Evolutionary conservation across 2,888 invertebrate species (phyloP).

Genomic region (Trachelus stipa): DNA sequence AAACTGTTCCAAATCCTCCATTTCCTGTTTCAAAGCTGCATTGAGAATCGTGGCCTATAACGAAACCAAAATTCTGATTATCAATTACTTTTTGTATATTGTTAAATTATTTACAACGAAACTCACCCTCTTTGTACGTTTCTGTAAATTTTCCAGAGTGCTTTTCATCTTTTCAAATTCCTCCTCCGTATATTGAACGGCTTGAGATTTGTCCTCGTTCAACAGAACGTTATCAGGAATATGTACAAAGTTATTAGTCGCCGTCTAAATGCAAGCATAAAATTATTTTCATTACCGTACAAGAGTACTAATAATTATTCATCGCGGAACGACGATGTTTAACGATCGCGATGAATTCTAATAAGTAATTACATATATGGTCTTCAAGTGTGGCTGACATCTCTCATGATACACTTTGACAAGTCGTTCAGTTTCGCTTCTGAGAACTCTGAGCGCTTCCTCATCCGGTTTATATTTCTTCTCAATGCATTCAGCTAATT

Average conservation of each 20-base stretch:
- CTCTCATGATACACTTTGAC: constrained; percentile 36
- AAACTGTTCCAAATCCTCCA: constrained; percentile 35
- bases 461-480: constrained; percentile 36
- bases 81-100: not conserved
- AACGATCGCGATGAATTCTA: not conserved
- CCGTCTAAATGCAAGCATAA: constrained; percentile 31
- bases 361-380: constrained; percentile 46
- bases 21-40: constrained; percentile 44
- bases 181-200: constrained; percentile 37
- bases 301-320: not conserved
- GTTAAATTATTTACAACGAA: not conserved
- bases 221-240: constrained; percentile 47
- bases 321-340: not conserved
- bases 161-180: constrained; percentile 37
- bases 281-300: not conserved
- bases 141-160: constrained; percentile 38
- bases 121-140: constrained; percentile 38
- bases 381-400: constrained; percentile 38
- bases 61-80: constrained; percentile 14
- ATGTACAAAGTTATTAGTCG: constrained; percentile 36
- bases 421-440: constrained; percentile 37
- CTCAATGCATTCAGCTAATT: constrained; percentile 41
- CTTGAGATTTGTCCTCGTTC: constrained; percentile 47
- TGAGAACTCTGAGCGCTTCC: constrained; percentile 31
- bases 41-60: constrained; percentile 48